A percentile compares a stretch with the other conserved stretches of the same genome.
Evolutionary conservation across 2,797 vertebrate genomes (phyloP).

Genomic region (Sphenopsis melanotis): DNA sequence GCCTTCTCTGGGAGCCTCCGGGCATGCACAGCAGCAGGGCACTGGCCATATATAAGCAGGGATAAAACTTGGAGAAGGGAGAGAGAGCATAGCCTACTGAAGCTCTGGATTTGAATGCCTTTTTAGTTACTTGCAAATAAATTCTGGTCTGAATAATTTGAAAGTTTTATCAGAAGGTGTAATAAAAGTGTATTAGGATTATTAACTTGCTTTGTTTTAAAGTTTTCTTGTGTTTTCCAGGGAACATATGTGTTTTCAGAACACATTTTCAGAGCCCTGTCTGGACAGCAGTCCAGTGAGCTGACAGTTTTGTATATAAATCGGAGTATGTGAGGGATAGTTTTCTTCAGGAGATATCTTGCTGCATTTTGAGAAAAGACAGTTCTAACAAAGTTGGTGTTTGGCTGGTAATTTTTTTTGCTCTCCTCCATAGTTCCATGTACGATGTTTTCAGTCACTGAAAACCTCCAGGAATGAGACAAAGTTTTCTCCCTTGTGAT

Average conservation of each 20-base stretch:
- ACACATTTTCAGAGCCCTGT: background rate
- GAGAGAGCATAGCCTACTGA: background rate
- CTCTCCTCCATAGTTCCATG: background rate
- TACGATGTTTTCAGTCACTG: background rate
- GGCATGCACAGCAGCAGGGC: background rate
- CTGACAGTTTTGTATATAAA: background rate
- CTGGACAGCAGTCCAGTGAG: background rate
- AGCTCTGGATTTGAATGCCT: background rate
- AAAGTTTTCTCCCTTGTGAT: background rate
- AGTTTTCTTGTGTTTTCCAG: background rate
- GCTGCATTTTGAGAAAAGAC: background rate
- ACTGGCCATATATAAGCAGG: background rate
- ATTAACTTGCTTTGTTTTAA: background rate
- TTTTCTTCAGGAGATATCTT: background rate
- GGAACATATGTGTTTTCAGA: background rate
- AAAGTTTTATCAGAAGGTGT: background rate
- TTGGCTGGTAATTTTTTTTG: background rate
- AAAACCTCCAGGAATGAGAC: background rate
- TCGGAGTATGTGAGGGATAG: background rate
- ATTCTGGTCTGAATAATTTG: background rate
- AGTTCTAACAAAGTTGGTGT: background rate
- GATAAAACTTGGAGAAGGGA: background rate
- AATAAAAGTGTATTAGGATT: background rate
- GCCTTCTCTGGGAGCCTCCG: rapidly evolving
- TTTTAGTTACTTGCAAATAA: background rate